Conservation (phyloP, 2,113 vertebrate species). For the Tinamus guttatus region DNA sequence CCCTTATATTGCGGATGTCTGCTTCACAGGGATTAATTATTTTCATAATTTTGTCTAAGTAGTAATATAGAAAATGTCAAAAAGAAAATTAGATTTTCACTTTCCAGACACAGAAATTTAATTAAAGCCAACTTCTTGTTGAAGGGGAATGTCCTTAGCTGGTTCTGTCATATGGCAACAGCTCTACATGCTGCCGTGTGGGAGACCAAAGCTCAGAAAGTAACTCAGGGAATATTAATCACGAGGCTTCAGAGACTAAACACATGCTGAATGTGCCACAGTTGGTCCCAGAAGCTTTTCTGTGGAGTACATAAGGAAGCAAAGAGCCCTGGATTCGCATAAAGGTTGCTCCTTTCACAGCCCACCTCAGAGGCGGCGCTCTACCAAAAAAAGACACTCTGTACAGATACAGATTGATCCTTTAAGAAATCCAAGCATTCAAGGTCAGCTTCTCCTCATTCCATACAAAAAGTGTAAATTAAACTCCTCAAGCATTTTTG, state of each 20-base stretch:
- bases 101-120: conserved; percentile 64
- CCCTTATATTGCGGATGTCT: conserved; percentile 51
- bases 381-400: neutral
- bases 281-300: conserved; percentile 40
- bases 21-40: conserved; percentile 73
- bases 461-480: neutral
- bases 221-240: conserved; percentile 60
- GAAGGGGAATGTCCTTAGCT: conserved; percentile 61
- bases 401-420: neutral
- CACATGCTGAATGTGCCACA: conserved; percentile 31
- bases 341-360: neutral
- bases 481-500: neutral
- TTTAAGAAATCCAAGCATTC: conserved; percentile 12
- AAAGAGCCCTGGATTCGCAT: neutral
- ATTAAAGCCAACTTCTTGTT: conserved; percentile 62
- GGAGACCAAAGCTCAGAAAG: conserved; percentile 60
- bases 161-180: conserved; percentile 44
- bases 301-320: neutral
- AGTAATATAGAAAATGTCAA: conserved; percentile 71
- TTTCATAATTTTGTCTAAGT: conserved; percentile 68
- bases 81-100: conserved; percentile 75
- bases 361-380: neutral
- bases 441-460: neutral
- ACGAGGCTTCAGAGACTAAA: conserved; percentile 10
- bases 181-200: conserved; percentile 34